Conservation (phyloP, 2,888 invertebrate genomes). For the Camponotus fellah region DNA sequence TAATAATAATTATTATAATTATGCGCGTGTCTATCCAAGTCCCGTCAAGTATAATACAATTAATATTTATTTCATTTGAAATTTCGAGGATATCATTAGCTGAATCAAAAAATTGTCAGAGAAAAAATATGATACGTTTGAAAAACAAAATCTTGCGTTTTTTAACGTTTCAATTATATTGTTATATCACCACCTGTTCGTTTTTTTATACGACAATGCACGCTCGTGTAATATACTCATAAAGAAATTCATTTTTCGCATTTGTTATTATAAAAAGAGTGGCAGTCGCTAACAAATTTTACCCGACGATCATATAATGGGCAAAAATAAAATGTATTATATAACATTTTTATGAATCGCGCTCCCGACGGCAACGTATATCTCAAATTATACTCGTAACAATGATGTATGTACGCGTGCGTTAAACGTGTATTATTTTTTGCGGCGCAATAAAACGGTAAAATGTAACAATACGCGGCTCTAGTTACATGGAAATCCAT, state of each 20-base stretch:
- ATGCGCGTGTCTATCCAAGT: not conserved
- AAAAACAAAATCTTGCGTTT: not conserved
- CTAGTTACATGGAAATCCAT: not conserved
- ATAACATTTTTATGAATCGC: conserved; percentile 29
- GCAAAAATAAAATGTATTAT: not conserved
- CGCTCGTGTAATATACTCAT: not conserved
- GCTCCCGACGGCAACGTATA: not conserved
- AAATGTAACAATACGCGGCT: not conserved
- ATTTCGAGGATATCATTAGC: not conserved
- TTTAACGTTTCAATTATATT: conserved; percentile 2
- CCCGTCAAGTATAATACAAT: not conserved
- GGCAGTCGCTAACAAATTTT: not conserved
- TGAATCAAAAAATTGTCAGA: not conserved
- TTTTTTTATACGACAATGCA: not conserved
- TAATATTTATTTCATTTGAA: not conserved
- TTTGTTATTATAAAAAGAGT: conserved; percentile 3
- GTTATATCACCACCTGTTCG: not conserved
- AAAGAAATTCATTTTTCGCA: conserved; percentile 4
- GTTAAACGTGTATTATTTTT: conserved; percentile 29
- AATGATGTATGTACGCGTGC: conserved; percentile 36
- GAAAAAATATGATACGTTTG: not conserved
- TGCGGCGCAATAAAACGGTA: conserved; percentile 26
- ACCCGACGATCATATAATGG: not conserved
- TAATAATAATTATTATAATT: not conserved
- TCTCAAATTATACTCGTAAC: conserved; percentile 33